A percentile compares a stretch with the other conserved stretches of the same genome.
These are phyloP conservation scores for Pangasius macronema DNA, from an alignment of 2,797 vertebrate genomes.

Conservation along the genomic window DNA sequence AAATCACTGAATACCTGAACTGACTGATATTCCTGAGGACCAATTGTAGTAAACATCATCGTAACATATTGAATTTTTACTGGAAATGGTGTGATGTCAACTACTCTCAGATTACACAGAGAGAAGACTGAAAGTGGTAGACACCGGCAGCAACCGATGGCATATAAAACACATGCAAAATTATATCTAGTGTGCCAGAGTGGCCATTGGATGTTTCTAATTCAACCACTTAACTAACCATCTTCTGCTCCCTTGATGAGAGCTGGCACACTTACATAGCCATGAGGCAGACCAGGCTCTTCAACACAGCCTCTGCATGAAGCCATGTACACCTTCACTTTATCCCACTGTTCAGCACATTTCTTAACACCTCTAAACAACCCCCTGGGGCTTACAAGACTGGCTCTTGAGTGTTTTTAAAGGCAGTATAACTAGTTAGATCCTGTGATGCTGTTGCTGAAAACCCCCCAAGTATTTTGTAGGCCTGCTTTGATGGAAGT, in stretches of 20 bases:
- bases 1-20: background rate
- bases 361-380: background rate
- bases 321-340: background rate
- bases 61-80: background rate
- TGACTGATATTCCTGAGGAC: background rate
- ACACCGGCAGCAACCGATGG: background rate
- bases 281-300: background rate
- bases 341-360: background rate
- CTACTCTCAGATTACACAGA: background rate
- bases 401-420: background rate
- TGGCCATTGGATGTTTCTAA: background rate
- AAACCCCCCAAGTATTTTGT: background rate
- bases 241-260: background rate
- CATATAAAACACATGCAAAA: background rate
- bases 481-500: background rate
- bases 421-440: background rate
- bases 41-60: background rate
- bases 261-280: background rate
- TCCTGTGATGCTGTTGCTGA: background rate
- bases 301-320: background rate
- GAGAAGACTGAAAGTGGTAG: background rate
- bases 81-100: background rate
- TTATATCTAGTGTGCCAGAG: background rate
- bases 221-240: background rate
- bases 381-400: background rate